Evolutionary conservation across 2,888 invertebrate species (phyloP), one percentile per base, ranked within the genome.

Genomic region (Lasioglossum vierecki): DNA sequence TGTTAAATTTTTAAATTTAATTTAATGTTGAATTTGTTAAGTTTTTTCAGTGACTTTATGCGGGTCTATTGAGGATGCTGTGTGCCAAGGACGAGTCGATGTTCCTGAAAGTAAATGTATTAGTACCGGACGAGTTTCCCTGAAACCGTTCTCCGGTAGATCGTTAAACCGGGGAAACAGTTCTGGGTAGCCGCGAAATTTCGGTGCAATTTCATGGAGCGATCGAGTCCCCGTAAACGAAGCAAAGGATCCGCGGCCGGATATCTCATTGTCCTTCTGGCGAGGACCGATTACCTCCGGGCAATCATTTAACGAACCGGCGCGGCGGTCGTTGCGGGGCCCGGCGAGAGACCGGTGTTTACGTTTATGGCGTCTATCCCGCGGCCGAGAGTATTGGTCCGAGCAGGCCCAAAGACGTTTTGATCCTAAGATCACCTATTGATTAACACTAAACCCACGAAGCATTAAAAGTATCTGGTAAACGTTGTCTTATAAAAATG

Each of bases 181-280:
- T 63, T 77, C 76, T 76, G 79, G 49, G 49, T 49, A 49, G 8
- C 49, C 44, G 35, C 53, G 71, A 80, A 78, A 80, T 73, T 77
- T 49, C 63, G 73, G 80, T 82, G 82, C 80, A 82, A 82, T 83
- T 74, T 83, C 49, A 49, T 0, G 68, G 53, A 53, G 22, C 53
- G n/a, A 72, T 46, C 78, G 74, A 70, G 57, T 77, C 68, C 35
- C 22, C 35, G 22, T 18, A 63, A 76, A 71, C 70, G 49, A 57
- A 53, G 2, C 22, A 53, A 53, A 22, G 53, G 53, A 53, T 49
- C 53, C 53, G 22, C 53, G 53, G 9, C 53, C 53, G 53, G 53
- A 53, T 53, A 72, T 79, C 79, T 84, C 77, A 73, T 46, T 79
- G 83, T 90, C 84, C 80, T 73, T 71, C 74, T 53, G 80, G 66